These are phyloP conservation scores for Trichopria drosophilae DNA, from an alignment of 2,888 invertebrate genomes.

Conservation along the genomic window DNA sequence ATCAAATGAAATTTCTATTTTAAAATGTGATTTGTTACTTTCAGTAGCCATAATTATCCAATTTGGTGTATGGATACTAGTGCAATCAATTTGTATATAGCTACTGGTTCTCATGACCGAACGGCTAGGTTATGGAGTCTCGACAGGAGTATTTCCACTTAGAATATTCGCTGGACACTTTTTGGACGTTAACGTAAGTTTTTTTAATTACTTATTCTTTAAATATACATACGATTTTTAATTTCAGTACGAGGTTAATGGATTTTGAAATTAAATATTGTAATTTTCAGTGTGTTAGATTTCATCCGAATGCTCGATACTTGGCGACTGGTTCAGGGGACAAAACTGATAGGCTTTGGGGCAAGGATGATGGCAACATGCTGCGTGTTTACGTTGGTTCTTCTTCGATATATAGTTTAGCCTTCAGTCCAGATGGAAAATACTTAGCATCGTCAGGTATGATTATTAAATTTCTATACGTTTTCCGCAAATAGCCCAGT, in stretches of 20 bases:
- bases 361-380: slow-evolving; percentile 77
- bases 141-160: slow-evolving; percentile 79
- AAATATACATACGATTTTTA: no score
- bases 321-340: slow-evolving; percentile 90
- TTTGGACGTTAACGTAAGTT: slow-evolving; percentile 80
- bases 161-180: slow-evolving; percentile 87
- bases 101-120: slow-evolving; percentile 78
- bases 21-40: slow-evolving; percentile 43
- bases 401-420: slow-evolving; percentile 73
- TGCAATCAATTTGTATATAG: slow-evolving; percentile 68
- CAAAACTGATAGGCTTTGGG: slow-evolving; percentile 85
- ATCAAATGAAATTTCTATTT: no score
- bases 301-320: slow-evolving; percentile 91
- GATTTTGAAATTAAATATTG: background rate
- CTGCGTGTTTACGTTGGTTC: slow-evolving; percentile 81
- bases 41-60: slow-evolving; percentile 82
- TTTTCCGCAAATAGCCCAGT: no score
- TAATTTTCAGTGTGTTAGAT: slow-evolving; percentile 71
- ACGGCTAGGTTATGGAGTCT: slow-evolving; percentile 81
- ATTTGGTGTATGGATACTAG: slow-evolving; percentile 85
- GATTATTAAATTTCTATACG: slow-evolving; percentile 22
- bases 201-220: no score
- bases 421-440: slow-evolving; percentile 84
- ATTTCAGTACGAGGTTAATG: background rate
- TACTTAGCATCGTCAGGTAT: slow-evolving; percentile 82